phyloP scores from a whole-genome alignment of 2,797 vertebrate genomes.

The Trachurus trachurus region DNA sequence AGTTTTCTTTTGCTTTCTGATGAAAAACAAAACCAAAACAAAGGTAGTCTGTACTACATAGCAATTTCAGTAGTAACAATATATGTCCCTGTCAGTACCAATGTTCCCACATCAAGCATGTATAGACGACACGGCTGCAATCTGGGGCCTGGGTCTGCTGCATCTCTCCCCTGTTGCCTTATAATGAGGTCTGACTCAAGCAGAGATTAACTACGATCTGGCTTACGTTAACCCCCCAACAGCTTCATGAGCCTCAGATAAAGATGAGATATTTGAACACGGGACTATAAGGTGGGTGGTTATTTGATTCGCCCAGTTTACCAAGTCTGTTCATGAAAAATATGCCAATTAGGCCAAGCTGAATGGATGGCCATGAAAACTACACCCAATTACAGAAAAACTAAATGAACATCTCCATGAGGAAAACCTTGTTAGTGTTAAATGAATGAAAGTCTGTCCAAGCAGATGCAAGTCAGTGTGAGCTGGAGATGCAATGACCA shows the following conservation, averaged over 20 bases:
- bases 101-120: constrained; percentile 78
- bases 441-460: constrained; percentile 36
- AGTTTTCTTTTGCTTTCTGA: constrained; percentile 9
- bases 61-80: constrained; percentile 66
- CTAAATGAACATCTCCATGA: constrained; percentile 42
- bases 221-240: constrained; percentile 77
- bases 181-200: constrained; percentile 83
- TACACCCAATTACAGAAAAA: constrained; percentile 50
- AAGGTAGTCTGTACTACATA: constrained; percentile 61
- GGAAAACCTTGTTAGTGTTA: constrained; percentile 51
- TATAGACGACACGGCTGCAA: constrained; percentile 74
- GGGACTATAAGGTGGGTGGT: constrained; percentile 40
- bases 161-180: constrained; percentile 71
- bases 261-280: constrained; percentile 68
- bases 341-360: constrained; percentile 50
- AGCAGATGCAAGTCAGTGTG: constrained; percentile 13
- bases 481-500: constrained; percentile 15
- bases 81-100: constrained; percentile 76
- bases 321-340: constrained; percentile 49
- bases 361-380: constrained; percentile 46
- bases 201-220: constrained; percentile 80
- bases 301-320: constrained; percentile 35
- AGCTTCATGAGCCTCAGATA: constrained; percentile 54
- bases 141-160: constrained; percentile 77
- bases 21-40: constrained; percentile 57